phyloP scores from a whole-genome alignment of 2,797 vertebrate genomes.

The Mycteria americana region DNA sequence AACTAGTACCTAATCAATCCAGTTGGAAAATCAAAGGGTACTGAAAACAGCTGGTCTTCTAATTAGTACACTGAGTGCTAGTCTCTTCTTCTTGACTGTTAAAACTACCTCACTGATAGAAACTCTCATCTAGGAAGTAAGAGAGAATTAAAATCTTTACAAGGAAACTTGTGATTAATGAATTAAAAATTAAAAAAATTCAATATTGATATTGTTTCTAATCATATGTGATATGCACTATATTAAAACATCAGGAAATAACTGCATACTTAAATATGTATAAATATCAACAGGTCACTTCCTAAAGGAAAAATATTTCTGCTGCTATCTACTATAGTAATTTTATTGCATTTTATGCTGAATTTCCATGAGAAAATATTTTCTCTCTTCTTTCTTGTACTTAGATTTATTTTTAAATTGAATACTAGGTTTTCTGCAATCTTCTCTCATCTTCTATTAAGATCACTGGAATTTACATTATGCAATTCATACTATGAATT shows the following conservation, averaged over 20 bases:
- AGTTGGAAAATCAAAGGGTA: constrained; percentile 9
- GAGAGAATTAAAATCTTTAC: neutral
- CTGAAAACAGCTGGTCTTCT: neutral
- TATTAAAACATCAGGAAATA: neutral
- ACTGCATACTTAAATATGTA: neutral
- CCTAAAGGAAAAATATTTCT: neutral
- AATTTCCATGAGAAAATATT: neutral
- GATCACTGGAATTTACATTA: neutral
- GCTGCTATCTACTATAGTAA: neutral
- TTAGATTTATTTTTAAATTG: neutral
- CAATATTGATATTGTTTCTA: neutral
- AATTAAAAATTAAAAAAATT: neutral
- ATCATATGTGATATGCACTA: neutral
- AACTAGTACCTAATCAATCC: neutral
- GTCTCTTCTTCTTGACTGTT: neutral
- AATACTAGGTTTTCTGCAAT: neutral
- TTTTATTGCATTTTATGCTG: neutral
- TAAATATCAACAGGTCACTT: neutral
- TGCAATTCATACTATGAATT: neutral
- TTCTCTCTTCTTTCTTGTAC: neutral
- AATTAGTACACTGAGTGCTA: neutral
- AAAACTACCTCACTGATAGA: neutral
- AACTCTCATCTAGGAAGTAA: neutral
- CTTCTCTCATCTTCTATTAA: neutral
- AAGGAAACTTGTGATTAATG: neutral